phyloP scores from a whole-genome alignment of 1,140 invertebrate genomes.

The Euschistus heros region DNA sequence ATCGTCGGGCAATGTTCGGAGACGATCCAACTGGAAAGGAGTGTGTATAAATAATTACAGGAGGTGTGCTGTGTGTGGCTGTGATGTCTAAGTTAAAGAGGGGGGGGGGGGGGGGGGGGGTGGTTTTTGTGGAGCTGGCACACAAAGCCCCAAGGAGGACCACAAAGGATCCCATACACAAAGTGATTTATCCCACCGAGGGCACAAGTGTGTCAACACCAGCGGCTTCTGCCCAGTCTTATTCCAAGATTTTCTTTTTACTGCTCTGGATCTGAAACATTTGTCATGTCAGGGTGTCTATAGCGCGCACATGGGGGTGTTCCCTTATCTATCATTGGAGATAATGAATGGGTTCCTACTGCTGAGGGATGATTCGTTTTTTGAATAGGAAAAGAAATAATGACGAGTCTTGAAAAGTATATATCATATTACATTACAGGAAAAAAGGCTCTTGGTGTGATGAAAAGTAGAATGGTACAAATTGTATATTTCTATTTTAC shows the following conservation, averaged over 20 bases:
- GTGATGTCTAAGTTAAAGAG: conserved; percentile 13
- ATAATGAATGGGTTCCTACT: no score
- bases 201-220: conserved; percentile 16
- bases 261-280: no score
- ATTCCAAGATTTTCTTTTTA: neutral
- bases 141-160: conserved; percentile 4
- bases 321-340: no score
- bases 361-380: no score
- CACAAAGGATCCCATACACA: neutral
- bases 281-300: no score
- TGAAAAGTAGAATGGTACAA: no score
- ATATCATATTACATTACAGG: no score
- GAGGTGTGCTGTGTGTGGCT: neutral
- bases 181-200: neutral
- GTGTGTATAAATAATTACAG: conserved; percentile 16
- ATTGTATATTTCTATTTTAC: no score
- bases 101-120: neutral
- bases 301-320: no score
- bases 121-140: conserved; percentile 1
- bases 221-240: neutral
- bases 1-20: conserved; percentile 4
- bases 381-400: no score
- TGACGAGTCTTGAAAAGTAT: no score
- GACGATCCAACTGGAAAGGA: conserved; percentile 2
- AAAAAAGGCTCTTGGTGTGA: no score